Evolutionary conservation across 2,113 vertebrate species (phyloP), one percentile per base, ranked within the genome.

Genomic region (Ammodytes marinus): DNA sequence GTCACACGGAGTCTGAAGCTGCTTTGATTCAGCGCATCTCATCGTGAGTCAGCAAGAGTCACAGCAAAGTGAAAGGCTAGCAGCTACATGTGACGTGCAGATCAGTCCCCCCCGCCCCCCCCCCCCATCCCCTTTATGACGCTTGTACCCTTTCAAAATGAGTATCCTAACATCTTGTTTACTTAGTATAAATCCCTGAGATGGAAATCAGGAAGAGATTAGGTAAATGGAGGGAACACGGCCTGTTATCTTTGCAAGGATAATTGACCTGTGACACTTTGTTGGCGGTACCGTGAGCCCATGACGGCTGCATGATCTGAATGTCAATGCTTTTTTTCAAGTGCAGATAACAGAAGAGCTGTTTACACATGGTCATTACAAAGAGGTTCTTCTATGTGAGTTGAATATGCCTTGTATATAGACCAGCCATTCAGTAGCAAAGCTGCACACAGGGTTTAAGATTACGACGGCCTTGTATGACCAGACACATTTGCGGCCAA

Each of bases 261-360:
- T 93, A 92, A 94, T 94, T 91, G 91, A 94, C 86, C 86, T 79
- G 54, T 91, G 87, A 86, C 87, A 86, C 76, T 79, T 84, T 60
- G 73, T 86, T 94, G 92, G 92, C 88, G 63, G 85, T 69, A 84
- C 75, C 83, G 73, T 75, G 86, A 65, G 50, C 69, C 73, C 57
- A 37, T 17, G 69, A 82, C 69, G 69, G 76, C 79, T 53, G 67
- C 64, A 74, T 85, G 76, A 83, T 86, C 69, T 87, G 77, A 89
- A 90, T 82, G 76, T 83, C 91, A 82, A 85, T 58, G 74, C 37
- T 77, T 84, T 89, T 27, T 27, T 80, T 69, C 68, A 83, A 89
- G 79, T 65, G 82, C 58, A 74, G 74, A 63, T 76, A 80, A 76
- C 39, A 60, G 79, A 83, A 84, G 76, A 69, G 82, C 77, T 86